Base-by-base conservation (phyloP, 2,797 vertebrate species). In the Pangasius larnaudii region DNA sequence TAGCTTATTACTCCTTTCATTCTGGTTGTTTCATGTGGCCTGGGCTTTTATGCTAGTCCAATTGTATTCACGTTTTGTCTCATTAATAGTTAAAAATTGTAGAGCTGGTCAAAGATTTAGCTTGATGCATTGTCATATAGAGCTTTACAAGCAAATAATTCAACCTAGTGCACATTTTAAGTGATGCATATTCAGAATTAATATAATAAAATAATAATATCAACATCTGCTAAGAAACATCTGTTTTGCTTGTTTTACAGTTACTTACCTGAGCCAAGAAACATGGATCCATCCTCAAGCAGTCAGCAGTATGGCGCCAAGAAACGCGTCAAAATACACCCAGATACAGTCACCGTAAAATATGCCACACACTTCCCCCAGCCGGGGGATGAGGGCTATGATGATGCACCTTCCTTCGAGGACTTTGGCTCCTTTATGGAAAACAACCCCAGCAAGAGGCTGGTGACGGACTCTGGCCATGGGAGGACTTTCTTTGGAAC, bases 291-390 rank as follows among this genome's bases (percentile, higher is more conserved):
- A 0, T 95, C 97, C 81, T 94, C 96, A 84, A 95, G 96, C 89
- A 96, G 95, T 0, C 91, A 94, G 93, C 97, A 96, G 94, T 95
- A 96, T 39, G 96, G 97, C 88, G 94, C 97, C 84, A 99, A 99
- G 95, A 99, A 99, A 93, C 94, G 96, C 85, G 98, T 99, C 82
- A 99, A 99, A 95, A 99, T 99, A 92, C 98, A 99, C 92, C 98
- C 98, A 39, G 97, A 97, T 92, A 97, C 98, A 14, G 97, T 99
- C 85, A 99, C 98, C 0, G 98, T 99, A 80, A 99, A 99, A 94
- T 99, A 99, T 18, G 97, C 97, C 90, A 97, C 97, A 82, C 97
- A 99, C 93, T 99, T 97, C 91, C 98, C 97, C n/a, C 98, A 99
- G 92, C 97, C 98, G 53, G 98, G 98, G 3, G 98, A 99, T 84